These are phyloP conservation scores for Dorcus hopei DNA, from an alignment of 2,888 invertebrate species.

Conservation along the genomic window DNA sequence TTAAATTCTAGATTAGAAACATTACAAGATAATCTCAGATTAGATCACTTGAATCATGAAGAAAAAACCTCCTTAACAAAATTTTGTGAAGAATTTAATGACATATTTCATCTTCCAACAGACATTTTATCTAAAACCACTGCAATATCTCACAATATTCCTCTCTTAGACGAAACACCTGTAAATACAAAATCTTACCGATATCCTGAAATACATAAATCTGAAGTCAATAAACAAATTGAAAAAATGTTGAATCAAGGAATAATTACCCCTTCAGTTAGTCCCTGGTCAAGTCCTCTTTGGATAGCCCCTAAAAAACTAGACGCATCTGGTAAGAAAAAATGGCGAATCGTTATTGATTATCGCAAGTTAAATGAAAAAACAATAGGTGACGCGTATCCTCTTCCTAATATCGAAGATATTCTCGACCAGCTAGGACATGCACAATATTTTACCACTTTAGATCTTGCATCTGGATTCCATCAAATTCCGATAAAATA, in stretches of 20 bases:
- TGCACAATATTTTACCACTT: constrained; percentile 36
- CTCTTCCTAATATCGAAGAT: constrained; percentile 39
- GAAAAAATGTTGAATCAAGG: constrained; percentile 30
- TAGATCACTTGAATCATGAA: constrained; percentile 27
- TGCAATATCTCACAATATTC: constrained; percentile 30
- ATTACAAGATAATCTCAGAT: constrained; percentile 14
- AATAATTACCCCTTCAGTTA: constrained; percentile 30
- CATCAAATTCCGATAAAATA: constrained; percentile 39
- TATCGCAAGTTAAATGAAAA: constrained; percentile 42
- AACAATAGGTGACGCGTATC: constrained; percentile 39
- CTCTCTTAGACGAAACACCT: constrained; percentile 33
- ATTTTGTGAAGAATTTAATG: constrained; percentile 23
- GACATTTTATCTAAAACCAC: constrained; percentile 25
- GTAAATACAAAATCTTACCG: constrained; percentile 38
- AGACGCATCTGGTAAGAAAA: constrained; percentile 30
- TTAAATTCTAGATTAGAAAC: constrained; percentile 4
- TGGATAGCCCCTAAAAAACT: constrained; percentile 39
- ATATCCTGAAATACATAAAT: constrained; percentile 37
- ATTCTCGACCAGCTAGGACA: constrained; percentile 42
- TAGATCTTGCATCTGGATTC: constrained; percentile 43
- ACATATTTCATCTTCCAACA: constrained; percentile 29
- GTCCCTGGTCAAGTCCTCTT: constrained; percentile 29
- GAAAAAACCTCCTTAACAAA: constrained; percentile 22
- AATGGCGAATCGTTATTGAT: constrained; percentile 41
- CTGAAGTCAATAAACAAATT: constrained; percentile 38